Percentiles rank a stretch among this genome's conserved stretches.
Conservation (phyloP, 2,113 vertebrate species). For the Hyla sarda region DNA sequence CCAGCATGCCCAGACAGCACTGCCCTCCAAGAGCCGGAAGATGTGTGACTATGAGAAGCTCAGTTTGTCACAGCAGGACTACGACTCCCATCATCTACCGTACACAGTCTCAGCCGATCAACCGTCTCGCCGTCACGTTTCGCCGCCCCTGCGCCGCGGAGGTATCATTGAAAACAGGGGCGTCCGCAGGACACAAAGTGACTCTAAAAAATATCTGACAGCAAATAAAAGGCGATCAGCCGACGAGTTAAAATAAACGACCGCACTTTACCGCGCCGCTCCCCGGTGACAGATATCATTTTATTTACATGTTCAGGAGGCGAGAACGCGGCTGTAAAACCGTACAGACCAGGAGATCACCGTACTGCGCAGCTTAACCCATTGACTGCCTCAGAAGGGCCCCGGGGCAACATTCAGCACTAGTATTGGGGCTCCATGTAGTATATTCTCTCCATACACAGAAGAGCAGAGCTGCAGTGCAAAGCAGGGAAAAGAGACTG, state of each 20-base stretch:
- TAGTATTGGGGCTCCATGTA: too few relatives aligned
- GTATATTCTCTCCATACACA: too few relatives aligned
- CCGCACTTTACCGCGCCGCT: not conserved
- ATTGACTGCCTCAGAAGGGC: too few relatives aligned
- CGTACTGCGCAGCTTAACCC: too few relatives aligned
- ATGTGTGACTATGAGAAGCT: not conserved
- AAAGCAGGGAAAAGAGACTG: too few relatives aligned
- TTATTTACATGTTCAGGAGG: constrained; percentile 36
- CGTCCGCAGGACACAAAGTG: constrained; percentile 19
- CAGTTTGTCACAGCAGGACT: not conserved
- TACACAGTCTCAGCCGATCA: not conserved
- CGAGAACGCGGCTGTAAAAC: not conserved
- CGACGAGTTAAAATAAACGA: not conserved
- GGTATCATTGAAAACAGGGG: not conserved
- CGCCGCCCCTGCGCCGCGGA: not conserved
- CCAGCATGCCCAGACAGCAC: too few relatives aligned
- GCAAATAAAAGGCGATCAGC: constrained; percentile 41
- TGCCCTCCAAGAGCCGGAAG: too few relatives aligned
- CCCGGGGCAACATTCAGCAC: too few relatives aligned
- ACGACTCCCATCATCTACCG: not conserved
- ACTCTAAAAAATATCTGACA: constrained; percentile 45
- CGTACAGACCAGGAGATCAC: not conserved
- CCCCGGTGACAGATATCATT: constrained; percentile 27
- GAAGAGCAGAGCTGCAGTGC: not conserved
- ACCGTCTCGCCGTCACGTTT: not conserved